Percentiles rank a stretch among this genome's conserved stretches.
These are phyloP conservation scores for Pollimyrus isidori DNA, from an alignment of 2,113 vertebrate species.

Conservation along the genomic window DNA sequence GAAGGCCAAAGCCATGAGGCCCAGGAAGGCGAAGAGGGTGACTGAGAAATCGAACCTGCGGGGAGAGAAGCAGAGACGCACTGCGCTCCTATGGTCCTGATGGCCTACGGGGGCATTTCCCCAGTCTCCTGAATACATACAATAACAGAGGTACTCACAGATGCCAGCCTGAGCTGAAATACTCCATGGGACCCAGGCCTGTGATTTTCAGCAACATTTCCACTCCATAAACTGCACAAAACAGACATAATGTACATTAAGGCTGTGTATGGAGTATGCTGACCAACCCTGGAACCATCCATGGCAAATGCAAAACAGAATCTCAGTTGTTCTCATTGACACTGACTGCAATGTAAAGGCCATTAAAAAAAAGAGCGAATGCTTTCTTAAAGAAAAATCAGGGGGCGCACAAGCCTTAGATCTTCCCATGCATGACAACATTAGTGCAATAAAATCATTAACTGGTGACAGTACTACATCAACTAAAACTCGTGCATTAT, in stretches of 20 bases:
- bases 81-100: background rate
- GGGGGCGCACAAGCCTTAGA: background rate
- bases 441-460: background rate
- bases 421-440: background rate
- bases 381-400: background rate
- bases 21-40: constrained; percentile 85
- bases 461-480: background rate
- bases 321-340: background rate
- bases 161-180: constrained; percentile 96
- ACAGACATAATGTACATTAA: background rate
- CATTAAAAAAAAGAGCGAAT: background rate
- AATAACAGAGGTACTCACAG: constrained; percentile 68
- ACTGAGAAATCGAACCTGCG: constrained; percentile 90
- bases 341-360: background rate
- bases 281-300: background rate
- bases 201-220: constrained; percentile 88
- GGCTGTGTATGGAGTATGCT: background rate
- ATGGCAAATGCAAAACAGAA: background rate
- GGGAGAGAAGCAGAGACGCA: background rate
- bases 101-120: background rate
- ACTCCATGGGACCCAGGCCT: constrained; percentile 83
- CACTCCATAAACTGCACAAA: constrained; percentile 72
- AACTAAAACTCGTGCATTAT: background rate
- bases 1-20: constrained; percentile 81
- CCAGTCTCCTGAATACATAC: background rate